Base-by-base conservation (phyloP, 2,888 invertebrate genomes). In the Drosophila anomalata region DNA sequence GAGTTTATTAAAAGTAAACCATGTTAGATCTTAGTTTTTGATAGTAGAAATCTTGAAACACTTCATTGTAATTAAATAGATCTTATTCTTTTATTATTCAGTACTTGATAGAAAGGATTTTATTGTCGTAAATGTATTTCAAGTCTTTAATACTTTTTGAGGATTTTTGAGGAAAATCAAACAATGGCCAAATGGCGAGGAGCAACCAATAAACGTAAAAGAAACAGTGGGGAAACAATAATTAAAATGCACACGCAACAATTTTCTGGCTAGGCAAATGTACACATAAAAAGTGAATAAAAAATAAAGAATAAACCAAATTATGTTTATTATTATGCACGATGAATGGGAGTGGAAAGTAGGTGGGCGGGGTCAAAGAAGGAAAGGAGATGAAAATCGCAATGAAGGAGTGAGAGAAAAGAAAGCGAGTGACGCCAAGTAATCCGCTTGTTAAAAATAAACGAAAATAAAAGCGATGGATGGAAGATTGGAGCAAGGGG, bases 391-490 rank as follows among this genome's bases (percentile, higher is more conserved):
- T 72, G 69, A 65, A 70, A 76, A 78, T 59, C 54, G 52, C 59
- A 60, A 68, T 29, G 72, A 74, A 71, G 75, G 73, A 68, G 70
- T 65, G 76, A 76, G 75, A 71, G 60, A 44, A 24, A 42, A 73
- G 72, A 58, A 71, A 72, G 55, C 63, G 74, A 74, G 67, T 69
- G 72, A 76, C 71, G 75, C 42, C 50, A 69, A 77, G 74, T 84
- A 84, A 83, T 85, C 83, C 82, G 80, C 85, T 83, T 83, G 85
- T 85, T 84, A 80, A 84, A 83, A 82, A 83, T 82, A 82, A 84
- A 84, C 78, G 78, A 78, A 85, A 80, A 82, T 77, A 71, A 60
- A 56, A 70, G 66, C 70, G 39, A 52, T 47, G 46, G 41, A 47
- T 57, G n/a, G 20, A 9, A 41, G 24, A 41, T 17, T 12, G 36